A percentile compares a stretch with the other conserved stretches of the same genome.
These are phyloP conservation scores for Prionailurus viverrinus DNA, from an alignment of 2,113 vertebrate species.

Conservation along the genomic window DNA sequence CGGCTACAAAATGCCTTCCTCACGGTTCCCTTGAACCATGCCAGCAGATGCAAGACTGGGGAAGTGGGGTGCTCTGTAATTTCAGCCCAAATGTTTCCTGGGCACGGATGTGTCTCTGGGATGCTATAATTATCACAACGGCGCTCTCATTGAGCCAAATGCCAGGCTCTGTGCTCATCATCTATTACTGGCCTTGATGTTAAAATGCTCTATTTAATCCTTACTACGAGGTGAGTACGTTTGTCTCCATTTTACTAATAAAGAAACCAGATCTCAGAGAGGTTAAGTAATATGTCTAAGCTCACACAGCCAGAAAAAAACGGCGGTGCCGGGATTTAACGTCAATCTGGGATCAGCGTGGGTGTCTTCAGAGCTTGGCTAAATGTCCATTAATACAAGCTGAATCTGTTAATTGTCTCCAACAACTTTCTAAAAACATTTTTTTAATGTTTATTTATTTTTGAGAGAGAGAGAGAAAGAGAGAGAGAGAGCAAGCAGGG, in stretches of 20 bases:
- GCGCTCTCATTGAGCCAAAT: background rate
- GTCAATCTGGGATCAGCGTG: background rate
- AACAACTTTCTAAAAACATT: no score
- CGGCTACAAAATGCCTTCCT: constrained; percentile 23
- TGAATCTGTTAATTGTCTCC: background rate
- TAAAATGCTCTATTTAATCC: background rate
- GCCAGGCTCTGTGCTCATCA: background rate
- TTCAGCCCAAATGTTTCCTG: background rate
- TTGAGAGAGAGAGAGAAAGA: no score
- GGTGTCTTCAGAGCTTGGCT: background rate
- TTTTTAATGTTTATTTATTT: no score
- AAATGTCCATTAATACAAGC: background rate
- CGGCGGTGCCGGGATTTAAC: background rate
- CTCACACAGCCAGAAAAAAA: background rate
- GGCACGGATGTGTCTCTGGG: background rate
- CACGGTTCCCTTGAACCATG: background rate
- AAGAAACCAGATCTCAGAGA: constrained; percentile 9
- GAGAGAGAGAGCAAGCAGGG: no score
- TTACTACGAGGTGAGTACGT: background rate
- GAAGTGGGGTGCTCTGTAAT: background rate
- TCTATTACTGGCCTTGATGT: background rate
- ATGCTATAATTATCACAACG: rapidly evolving
- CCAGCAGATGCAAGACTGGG: background rate
- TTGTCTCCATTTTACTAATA: background rate
- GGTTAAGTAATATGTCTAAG: background rate